Percentiles rank a stretch among this genome's conserved stretches.
phyloP scores from a whole-genome alignment of 1,140 invertebrate species.

The Diachasmimorpha longicaudata region DNA sequence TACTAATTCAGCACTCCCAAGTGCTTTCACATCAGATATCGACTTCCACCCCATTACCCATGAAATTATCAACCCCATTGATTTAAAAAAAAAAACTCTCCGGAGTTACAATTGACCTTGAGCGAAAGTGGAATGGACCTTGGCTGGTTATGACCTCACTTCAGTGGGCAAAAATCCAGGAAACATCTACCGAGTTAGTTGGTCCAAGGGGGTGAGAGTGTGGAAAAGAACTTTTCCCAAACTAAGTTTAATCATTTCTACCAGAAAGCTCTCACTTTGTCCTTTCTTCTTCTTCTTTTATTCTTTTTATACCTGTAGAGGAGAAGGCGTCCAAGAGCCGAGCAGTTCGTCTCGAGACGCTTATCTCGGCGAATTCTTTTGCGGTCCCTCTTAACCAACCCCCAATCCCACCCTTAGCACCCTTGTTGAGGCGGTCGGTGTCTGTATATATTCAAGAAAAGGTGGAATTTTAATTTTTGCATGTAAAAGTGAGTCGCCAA shows the following conservation, averaged over 20 bases:
- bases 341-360: neutral
- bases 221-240: constrained; percentile 44
- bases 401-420: neutral
- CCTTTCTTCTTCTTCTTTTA: neutral
- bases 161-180: constrained; percentile 6
- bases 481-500: neutral
- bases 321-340: neutral
- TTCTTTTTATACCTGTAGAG: neutral
- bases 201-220: neutral
- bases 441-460: neutral
- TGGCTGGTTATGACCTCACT: neutral
- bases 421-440: neutral
- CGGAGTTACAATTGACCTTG: neutral
- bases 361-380: neutral
- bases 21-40: neutral
- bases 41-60: neutral
- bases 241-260: constrained; percentile 56
- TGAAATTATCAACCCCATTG: neutral
- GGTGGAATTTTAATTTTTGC: neutral
- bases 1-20: too few species aligned
- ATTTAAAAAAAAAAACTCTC: neutral
- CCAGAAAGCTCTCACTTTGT: constrained; percentile 44
- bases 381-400: neutral
- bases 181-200: neutral
- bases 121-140: constrained; percentile 3